Conservation (phyloP, 1,140 invertebrate species). For the Drosophila hydei region DNA sequence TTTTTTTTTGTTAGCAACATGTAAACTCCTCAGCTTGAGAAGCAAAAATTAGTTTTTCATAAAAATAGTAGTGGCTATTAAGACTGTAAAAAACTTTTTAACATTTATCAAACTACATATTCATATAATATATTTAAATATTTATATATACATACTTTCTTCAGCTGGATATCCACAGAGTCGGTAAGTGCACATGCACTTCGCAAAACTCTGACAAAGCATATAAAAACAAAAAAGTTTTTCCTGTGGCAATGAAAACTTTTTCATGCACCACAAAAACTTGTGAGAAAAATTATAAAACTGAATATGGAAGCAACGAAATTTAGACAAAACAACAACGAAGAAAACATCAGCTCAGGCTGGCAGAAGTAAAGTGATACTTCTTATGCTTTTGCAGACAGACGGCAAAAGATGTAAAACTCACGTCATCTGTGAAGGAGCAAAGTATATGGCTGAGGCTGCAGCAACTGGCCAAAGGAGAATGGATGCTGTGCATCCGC, state of each 20-base stretch:
- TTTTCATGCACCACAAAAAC: slow-evolving; percentile 48
- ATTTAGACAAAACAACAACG: slow-evolving; percentile 55
- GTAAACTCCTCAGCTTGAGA: no score
- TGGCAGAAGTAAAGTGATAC: slow-evolving; percentile 70
- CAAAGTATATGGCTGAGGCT: neutral
- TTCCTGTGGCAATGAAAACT: slow-evolving; percentile 67
- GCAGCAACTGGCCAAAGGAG: slow-evolving; percentile 44
- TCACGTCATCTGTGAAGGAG: slow-evolving; percentile 26
- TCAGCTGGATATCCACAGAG: neutral
- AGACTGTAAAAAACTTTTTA: no score
- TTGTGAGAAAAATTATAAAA: slow-evolving; percentile 75
- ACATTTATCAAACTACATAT: no score
- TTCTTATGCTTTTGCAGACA: slow-evolving; percentile 50
- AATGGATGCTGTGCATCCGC: slow-evolving; percentile 74
- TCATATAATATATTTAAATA: no score
- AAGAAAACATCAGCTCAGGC: slow-evolving; percentile 8
- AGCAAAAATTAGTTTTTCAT: no score
- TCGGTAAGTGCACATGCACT: slow-evolving; percentile 31
- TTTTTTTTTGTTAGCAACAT: no score
- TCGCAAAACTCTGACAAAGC: neutral
- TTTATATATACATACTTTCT: neutral
- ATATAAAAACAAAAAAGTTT: slow-evolving; percentile 39
- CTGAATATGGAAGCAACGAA: slow-evolving; percentile 71
- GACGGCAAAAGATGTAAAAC: slow-evolving; percentile 33
- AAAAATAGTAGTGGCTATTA: no score